Conservation (phyloP, 2,888 invertebrate genomes). For the Eilema depressum region DNA sequence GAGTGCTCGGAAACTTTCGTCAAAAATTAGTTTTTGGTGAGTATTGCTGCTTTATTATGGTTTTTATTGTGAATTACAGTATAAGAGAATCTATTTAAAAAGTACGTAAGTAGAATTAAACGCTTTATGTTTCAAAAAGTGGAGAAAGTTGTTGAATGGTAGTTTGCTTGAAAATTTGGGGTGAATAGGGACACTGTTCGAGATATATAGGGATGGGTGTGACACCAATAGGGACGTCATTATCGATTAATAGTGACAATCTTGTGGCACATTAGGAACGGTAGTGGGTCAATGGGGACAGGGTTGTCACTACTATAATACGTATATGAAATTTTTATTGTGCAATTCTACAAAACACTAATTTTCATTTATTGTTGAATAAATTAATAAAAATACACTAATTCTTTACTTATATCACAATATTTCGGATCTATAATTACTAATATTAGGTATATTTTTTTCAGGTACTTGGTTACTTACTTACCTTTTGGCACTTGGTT, state of each 20-base stretch:
- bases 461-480: background rate
- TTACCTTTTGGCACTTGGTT: background rate
- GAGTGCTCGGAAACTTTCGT: constrained; percentile 10
- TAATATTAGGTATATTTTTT: background rate
- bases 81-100: background rate
- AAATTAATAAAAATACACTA: constrained; percentile 9
- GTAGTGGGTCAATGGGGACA: constrained; percentile 14
- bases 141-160: constrained; percentile 3
- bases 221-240: constrained; percentile 11
- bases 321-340: constrained; percentile 11
- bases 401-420: constrained; percentile 15
- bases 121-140: constrained; percentile 10
- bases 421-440: background rate
- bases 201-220: background rate
- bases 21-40: constrained; percentile 10
- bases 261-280: constrained; percentile 4
- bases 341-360: constrained; percentile 11
- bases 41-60: constrained; percentile 4
- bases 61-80: constrained; percentile 9
- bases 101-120: constrained; percentile 12
- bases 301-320: constrained; percentile 12
- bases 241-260: constrained; percentile 14
- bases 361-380: constrained; percentile 1
- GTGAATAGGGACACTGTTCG: constrained; percentile 9
- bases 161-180: constrained; percentile 7